Conservation (phyloP, 2,888 invertebrate genomes). For the Catocala fraxini region DNA sequence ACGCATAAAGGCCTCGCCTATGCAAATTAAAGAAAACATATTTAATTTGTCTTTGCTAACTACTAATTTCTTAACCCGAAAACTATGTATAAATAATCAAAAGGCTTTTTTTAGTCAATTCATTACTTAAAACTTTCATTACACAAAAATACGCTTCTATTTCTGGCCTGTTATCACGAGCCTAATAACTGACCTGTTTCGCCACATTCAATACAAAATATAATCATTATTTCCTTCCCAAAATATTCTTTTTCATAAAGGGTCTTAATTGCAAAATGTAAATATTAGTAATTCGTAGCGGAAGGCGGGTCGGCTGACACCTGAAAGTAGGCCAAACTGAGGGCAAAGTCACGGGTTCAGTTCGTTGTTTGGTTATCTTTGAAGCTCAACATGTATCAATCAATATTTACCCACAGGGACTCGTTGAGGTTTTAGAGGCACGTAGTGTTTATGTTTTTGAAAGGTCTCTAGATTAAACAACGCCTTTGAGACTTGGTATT, state of each 20-base stretch:
- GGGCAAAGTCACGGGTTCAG: conserved; percentile 43
- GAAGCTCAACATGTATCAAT: conserved; percentile 17
- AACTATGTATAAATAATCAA: too few species aligned
- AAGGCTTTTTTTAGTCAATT: too few species aligned
- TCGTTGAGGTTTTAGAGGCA: background rate
- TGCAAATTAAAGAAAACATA: too few species aligned
- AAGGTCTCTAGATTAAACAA: background rate
- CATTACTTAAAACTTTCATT: too few species aligned
- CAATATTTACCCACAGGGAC: conserved; percentile 1
- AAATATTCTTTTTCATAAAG: conserved; percentile 14
- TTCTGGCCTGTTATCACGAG: too few species aligned
- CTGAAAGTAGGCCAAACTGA: conserved; percentile 47
- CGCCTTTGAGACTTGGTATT: too few species aligned
- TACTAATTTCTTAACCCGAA: too few species aligned
- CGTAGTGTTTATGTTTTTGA: background rate
- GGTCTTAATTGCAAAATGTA: conserved; percentile 50
- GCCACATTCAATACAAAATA: background rate
- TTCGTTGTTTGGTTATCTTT: conserved; percentile 46
- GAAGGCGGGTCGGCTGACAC: conserved; percentile 20
- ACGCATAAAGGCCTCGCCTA: too few species aligned
- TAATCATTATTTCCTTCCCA: background rate
- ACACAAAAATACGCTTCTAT: too few species aligned
- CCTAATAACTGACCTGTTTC: too few species aligned
- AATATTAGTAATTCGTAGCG: conserved; percentile 33
- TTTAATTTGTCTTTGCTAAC: too few species aligned